Conservation (phyloP, 2,113 vertebrate genomes). For the Tragulus kanchil region DNA sequence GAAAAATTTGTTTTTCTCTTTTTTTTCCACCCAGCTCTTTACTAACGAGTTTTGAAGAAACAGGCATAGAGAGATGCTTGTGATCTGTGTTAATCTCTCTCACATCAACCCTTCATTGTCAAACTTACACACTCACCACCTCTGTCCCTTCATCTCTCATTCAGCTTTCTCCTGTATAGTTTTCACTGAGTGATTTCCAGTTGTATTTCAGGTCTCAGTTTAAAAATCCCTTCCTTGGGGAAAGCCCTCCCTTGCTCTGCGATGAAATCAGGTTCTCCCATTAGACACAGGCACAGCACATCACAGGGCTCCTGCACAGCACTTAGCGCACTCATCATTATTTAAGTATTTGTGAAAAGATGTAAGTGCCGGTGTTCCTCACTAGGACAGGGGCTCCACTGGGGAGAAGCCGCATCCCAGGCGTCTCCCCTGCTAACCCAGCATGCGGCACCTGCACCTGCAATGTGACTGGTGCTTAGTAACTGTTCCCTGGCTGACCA, state of each 20-base stretch:
- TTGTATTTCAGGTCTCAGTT: background rate
- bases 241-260: background rate
- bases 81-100: background rate
- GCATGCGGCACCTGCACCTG: background rate
- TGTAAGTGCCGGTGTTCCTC: background rate
- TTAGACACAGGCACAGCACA: rapidly evolving
- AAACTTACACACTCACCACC: background rate
- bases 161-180: background rate
- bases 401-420: background rate
- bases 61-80: background rate
- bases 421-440: background rate
- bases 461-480: background rate
- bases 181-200: background rate
- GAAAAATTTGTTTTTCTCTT: background rate
- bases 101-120: background rate
- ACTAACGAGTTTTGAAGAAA: background rate
- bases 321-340: background rate
- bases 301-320: background rate
- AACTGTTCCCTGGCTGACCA: background rate
- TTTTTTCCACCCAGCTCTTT: background rate
- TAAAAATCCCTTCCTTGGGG: background rate
- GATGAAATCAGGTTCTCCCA: background rate
- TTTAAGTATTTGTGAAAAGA: background rate
- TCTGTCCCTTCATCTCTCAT: background rate
- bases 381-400: background rate